phyloP scores from a whole-genome alignment of 2,888 invertebrate species.

The Oconnorella tubifera region DNA sequence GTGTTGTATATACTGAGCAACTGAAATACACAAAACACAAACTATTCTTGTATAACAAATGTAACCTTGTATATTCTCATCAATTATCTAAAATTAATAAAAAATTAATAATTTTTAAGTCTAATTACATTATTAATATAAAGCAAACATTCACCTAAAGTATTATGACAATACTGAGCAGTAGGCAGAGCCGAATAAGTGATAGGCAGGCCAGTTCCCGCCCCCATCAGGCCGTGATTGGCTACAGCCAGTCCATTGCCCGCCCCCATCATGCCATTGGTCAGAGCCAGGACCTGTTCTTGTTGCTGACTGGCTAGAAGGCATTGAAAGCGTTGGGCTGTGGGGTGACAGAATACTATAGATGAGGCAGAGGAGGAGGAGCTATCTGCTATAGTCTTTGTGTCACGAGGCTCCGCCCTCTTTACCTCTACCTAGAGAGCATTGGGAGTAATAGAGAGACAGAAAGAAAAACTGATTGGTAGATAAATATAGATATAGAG shows the following conservation, averaged over 20 bases:
- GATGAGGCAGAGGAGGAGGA: not conserved
- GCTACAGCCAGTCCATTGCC: not conserved
- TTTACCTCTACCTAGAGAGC: not conserved
- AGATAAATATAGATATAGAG: no score
- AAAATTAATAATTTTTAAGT: no score
- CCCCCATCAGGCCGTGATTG: not conserved
- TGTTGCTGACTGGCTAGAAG: not conserved
- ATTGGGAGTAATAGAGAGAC: no score
- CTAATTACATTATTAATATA: no score
- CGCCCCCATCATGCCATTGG: not conserved
- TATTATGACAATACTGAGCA: not conserved
- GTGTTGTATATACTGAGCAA: not conserved
- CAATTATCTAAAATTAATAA: no score
- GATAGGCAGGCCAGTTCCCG: not conserved
- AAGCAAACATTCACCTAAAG: no score
- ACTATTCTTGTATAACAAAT: no score
- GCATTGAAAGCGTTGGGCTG: not conserved
- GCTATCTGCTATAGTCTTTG: constrained; percentile 1
- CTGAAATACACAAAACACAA: not conserved
- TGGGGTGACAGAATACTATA: no score
- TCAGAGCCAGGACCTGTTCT: not conserved
- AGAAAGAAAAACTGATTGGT: no score
- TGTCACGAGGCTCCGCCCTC: constrained; percentile 12
- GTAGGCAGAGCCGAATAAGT: not conserved
- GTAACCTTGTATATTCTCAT: no score